Evolutionary conservation across 2,888 invertebrate genomes (phyloP).

Genomic region (Dysmachus trigonus): DNA sequence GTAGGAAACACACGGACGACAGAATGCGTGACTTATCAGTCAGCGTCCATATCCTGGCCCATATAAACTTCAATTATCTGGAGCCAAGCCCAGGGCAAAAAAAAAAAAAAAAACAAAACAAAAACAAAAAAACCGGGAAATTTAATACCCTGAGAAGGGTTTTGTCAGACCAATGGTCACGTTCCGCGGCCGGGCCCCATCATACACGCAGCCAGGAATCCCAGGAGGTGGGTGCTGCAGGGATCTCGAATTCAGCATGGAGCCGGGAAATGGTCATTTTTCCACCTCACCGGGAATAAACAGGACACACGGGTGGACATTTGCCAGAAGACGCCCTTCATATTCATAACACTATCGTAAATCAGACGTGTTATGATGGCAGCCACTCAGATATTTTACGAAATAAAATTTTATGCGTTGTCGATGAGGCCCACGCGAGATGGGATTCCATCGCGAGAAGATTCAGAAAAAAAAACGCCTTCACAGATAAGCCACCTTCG

Average conservation of each 20-base stretch:
- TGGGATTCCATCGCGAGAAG: not conserved
- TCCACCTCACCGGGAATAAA: not conserved
- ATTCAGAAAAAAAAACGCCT: not conserved
- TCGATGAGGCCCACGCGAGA: not conserved
- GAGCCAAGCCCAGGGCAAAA: conserved; percentile 21
- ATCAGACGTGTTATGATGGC: conserved; percentile 34
- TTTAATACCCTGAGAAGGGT: conserved; percentile 3
- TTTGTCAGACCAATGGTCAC: conserved; percentile 26
- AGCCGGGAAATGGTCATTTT: not conserved
- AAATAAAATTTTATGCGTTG: conserved; percentile 32
- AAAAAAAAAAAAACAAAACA: no score
- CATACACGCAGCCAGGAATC: no score
- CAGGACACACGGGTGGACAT: not conserved
- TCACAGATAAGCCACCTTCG: not conserved
- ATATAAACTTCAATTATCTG: conserved; percentile 39
- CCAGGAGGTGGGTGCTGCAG: no score
- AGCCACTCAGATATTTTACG: not conserved
- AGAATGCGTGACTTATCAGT: conserved; percentile 38
- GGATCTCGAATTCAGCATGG: no score
- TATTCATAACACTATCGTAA: conserved; percentile 34
- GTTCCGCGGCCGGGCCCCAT: not conserved
- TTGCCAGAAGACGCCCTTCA: conserved; percentile 10
- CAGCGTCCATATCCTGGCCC: conserved; percentile 8
- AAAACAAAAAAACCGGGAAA: conserved; percentile 11
- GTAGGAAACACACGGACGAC: not conserved